Evolutionary conservation across 1,140 invertebrate species (phyloP), one percentile per base, ranked within the genome.

Genomic region (Conopomorpha cramerella): DNA sequence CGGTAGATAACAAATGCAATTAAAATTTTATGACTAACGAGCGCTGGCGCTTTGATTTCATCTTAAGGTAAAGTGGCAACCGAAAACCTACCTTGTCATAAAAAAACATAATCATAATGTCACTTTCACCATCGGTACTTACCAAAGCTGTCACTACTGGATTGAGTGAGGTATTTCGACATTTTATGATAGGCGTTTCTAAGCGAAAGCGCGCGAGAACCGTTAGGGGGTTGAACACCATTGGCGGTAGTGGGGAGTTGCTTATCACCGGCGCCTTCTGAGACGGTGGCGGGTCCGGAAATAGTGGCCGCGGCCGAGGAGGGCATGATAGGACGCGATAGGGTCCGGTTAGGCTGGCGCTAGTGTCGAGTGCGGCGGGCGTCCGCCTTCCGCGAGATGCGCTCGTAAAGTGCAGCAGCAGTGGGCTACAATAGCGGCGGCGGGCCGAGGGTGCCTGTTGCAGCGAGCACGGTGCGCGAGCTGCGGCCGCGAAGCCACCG

Each of bases 281-380:
- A n/a, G n/a, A n/a, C n/a, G n/a, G n/a, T n/a, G n/a, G n/a, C n/a
- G n/a, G n/a, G n/a, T n/a, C n/a, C n/a, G n/a, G n/a, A n/a, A n/a
- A n/a, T n/a, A n/a, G n/a, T n/a, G n/a, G n/a, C n/a, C n/a, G n/a
- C n/a, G n/a, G n/a, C n/a, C n/a, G n/a, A n/a, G n/a, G n/a, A n/a
- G n/a, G n/a, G n/a, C n/a, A n/a, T n/a, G n/a, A n/a, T n/a, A n/a
- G n/a, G n/a, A n/a, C n/a, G 29, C 18, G 27, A 40, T 41, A 36
- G 45, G 52, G 54, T 55, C 41, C 42, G 48, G 36, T 41, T 41
- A 19, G 32, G 49, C 45, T 49, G 57, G 57, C 60, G 58, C 43
- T 56, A 32, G 39, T 37, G 46, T 79, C 73, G 34, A 77, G 71
- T 26, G 62, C 51, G 14, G 39, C 49, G 46, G 38, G 40, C 50